Conservation (phyloP, 2,797 vertebrate species). For the Bucorvus abyssinicus region DNA sequence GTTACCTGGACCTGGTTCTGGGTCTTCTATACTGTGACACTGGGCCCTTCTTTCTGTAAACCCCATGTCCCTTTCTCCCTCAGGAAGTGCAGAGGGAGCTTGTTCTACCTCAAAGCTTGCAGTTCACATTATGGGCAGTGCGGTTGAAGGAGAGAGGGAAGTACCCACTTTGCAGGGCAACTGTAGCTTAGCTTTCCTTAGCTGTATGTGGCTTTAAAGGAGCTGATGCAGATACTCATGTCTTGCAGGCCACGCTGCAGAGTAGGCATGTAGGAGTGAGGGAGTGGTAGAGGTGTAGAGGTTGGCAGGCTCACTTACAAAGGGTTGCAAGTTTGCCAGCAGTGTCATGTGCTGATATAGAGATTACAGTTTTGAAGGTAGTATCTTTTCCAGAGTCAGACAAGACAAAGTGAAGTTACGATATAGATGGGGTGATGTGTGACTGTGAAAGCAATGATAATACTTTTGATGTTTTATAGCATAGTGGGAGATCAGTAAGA, state of each 20-base stretch:
- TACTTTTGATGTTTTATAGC: neutral
- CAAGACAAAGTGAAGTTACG: neutral
- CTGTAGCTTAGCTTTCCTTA: neutral
- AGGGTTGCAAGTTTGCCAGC: neutral
- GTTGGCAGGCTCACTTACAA: neutral
- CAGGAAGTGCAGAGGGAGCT: neutral
- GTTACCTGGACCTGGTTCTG: neutral
- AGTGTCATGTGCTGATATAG: neutral
- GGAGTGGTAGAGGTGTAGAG: neutral
- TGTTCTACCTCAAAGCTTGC: neutral
- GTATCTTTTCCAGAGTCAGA: neutral
- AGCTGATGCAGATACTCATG: neutral
- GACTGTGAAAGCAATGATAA: neutral
- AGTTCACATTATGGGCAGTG: fast-evolving
- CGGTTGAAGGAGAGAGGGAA: neutral
- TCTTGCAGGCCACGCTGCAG: neutral
- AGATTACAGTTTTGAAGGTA: neutral
- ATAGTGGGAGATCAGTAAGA: neutral
- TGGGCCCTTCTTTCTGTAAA: neutral
- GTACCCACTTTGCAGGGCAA: neutral
- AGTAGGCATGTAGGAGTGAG: neutral
- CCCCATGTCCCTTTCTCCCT: neutral
- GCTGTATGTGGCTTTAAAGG: neutral
- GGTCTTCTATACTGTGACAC: neutral
- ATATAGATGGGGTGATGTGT: neutral